Conservation (phyloP, 2,113 vertebrate genomes). For the Plotosus lineatus region DNA sequence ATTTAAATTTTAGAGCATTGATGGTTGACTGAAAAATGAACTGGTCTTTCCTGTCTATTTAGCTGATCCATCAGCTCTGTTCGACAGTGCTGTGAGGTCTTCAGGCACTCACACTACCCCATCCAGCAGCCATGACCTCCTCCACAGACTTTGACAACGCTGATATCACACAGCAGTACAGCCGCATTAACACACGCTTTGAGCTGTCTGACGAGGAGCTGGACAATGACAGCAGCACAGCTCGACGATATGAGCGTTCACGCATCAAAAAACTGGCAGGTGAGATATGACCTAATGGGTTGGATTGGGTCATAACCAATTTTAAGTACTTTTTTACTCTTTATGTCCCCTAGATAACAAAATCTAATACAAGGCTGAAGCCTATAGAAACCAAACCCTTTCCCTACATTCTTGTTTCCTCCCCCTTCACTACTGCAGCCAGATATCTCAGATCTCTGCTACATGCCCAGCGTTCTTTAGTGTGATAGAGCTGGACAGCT, state of each 20-base stretch:
- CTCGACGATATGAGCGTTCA: slow-evolving; percentile 92
- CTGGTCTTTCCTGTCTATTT: slow-evolving; percentile 19
- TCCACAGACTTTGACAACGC: slow-evolving; percentile 91
- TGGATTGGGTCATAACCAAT: background rate
- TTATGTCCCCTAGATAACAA: background rate
- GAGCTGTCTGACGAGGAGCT: slow-evolving; percentile 86
- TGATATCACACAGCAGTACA: slow-evolving; percentile 93
- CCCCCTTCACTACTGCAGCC: slow-evolving; percentile 53
- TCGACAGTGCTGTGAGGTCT: slow-evolving; percentile 38
- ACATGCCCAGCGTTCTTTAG: slow-evolving; percentile 66
- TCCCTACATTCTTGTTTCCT: slow-evolving; percentile 35
- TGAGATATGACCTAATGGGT: slow-evolving; percentile 57
- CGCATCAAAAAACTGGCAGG: slow-evolving; percentile 98
- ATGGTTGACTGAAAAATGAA: background rate
- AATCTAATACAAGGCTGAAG: slow-evolving; percentile 1
- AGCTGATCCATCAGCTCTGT: slow-evolving; percentile 22
- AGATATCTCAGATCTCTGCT: slow-evolving; percentile 62
- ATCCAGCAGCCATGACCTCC: slow-evolving; percentile 81
- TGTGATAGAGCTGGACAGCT: slow-evolving; percentile 74
- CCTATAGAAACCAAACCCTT: slow-evolving; percentile 60
- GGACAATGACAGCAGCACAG: slow-evolving; percentile 96
- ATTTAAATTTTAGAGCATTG: background rate
- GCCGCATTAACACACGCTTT: slow-evolving; percentile 88
- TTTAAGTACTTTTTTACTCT: background rate
- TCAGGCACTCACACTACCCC: slow-evolving; percentile 47